phyloP scores from a whole-genome alignment of 2,113 vertebrate species.

The Sturnira hondurensis region DNA sequence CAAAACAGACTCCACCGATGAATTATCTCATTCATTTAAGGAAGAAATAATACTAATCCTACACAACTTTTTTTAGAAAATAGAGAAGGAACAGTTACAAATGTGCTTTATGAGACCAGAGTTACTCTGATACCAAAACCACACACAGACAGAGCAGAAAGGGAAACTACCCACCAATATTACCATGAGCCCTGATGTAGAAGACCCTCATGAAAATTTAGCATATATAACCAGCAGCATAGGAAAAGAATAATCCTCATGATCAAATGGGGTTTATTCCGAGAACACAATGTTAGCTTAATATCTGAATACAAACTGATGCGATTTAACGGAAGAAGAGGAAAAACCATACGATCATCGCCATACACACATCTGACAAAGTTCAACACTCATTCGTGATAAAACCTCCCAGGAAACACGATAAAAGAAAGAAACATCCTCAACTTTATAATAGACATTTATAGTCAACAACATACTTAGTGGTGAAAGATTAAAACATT shows the following conservation, averaged over 20 bases:
- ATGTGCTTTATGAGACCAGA: not conserved
- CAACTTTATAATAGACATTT: not conserved
- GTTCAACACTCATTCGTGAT: not conserved
- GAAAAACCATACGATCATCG: not conserved
- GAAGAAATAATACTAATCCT: not conserved
- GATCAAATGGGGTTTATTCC: not conserved
- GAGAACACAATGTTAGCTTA: not conserved
- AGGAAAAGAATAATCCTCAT: not conserved
- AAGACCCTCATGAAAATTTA: not conserved
- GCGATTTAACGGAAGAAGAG: conserved; percentile 9
- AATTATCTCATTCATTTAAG: conserved; percentile 3
- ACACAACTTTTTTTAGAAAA: not conserved
- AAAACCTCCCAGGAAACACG: not conserved
- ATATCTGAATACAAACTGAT: not conserved
- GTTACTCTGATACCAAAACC: not conserved
- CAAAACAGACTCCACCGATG: not conserved
- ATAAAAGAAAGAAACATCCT: not conserved
- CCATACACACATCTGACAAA: not conserved
- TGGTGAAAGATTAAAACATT: not conserved
- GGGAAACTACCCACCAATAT: not conserved
- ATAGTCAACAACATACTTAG: not conserved
- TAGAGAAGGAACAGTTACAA: not conserved
- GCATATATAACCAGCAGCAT: not conserved
- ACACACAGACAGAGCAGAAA: not conserved
- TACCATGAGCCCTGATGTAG: not conserved